Conservation (phyloP, 2,113 vertebrate genomes). For the Colius striatus region DNA sequence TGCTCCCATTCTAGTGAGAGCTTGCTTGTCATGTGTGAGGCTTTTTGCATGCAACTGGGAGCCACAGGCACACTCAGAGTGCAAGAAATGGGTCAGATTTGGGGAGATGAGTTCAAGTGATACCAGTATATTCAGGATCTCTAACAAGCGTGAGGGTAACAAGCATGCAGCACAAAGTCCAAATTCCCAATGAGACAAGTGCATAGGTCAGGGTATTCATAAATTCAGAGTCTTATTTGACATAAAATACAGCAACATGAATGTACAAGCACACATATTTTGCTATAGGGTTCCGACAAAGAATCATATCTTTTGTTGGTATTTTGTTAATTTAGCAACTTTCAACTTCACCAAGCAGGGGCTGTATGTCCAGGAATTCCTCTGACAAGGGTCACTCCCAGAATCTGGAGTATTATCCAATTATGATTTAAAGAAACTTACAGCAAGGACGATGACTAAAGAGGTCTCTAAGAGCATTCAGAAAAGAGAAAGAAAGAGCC, state of each 20-base stretch:
- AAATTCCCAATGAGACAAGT: neutral
- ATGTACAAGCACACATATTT: neutral
- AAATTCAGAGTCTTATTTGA: neutral
- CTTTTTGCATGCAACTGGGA: neutral
- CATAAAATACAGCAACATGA: neutral
- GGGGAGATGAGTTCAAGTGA: neutral
- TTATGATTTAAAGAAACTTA: neutral
- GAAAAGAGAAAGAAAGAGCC: neutral
- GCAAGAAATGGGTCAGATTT: neutral
- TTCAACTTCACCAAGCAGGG: neutral
- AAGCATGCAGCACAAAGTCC: neutral
- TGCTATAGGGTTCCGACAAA: neutral
- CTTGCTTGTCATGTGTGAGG: neutral
- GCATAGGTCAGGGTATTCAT: neutral
- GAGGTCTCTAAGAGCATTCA: neutral
- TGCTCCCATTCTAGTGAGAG: neutral
- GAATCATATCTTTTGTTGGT: neutral
- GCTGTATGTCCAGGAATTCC: neutral
- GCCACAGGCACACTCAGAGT: neutral
- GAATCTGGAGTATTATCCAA: neutral
- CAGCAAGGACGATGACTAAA: neutral
- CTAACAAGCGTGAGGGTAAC: neutral
- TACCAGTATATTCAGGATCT: neutral
- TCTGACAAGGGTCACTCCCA: neutral
- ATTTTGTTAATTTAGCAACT: neutral